phyloP scores from a whole-genome alignment of 1,140 invertebrate species.

The Drosophila burlai region DNA sequence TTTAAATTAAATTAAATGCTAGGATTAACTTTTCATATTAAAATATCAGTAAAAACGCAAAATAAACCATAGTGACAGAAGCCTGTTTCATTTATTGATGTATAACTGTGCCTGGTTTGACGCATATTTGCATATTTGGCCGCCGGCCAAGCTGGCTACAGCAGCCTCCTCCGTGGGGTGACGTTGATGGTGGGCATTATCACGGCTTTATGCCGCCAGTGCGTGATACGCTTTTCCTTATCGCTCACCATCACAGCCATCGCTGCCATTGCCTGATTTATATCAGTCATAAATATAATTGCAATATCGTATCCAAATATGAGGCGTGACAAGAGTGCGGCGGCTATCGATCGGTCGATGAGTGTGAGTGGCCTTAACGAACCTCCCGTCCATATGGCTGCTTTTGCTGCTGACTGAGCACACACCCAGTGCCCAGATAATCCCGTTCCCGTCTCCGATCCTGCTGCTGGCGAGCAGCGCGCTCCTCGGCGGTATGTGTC shows the following conservation, averaged over 20 bases:
- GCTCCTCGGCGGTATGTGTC: constrained; percentile 37
- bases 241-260: constrained; percentile 42
- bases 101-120: constrained; percentile 24
- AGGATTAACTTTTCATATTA: neutral
- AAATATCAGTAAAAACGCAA: neutral
- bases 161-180: constrained; percentile 24
- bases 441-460: constrained; percentile 13
- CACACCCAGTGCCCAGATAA: constrained; percentile 57
- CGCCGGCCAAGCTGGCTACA: constrained; percentile 21
- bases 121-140: constrained; percentile 36
- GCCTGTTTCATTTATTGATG: neutral
- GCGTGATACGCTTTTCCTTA: constrained; percentile 66
- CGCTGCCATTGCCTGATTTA: constrained; percentile 43
- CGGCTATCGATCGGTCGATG: constrained; percentile 16
- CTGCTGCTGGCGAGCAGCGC: constrained; percentile 7
- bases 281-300: constrained; percentile 46
- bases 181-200: constrained; percentile 55
- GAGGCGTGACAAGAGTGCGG: constrained; percentile 31
- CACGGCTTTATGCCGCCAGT: constrained; percentile 52
- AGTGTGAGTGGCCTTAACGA: constrained; percentile 21
- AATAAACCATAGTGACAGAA: neutral
- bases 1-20: neutral
- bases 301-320: constrained; percentile 47
- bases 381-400: constrained; percentile 51
- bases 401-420: constrained; percentile 41